phyloP scores from a whole-genome alignment of 2,113 vertebrate genomes.

The Nipponia nippon region DNA sequence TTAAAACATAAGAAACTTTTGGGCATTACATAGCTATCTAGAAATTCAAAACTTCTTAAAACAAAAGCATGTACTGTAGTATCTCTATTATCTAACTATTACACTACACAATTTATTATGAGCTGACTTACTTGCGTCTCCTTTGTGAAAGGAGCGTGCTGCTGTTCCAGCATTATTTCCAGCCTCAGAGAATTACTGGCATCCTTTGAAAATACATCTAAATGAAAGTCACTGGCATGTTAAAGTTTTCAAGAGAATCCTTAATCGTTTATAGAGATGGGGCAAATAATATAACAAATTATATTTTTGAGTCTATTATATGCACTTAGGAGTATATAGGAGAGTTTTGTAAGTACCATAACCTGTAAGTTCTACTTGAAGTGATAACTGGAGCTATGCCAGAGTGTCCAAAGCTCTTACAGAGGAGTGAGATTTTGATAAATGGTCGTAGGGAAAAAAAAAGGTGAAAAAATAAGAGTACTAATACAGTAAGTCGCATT shows the following conservation, averaged over 20 bases:
- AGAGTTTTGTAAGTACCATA: not conserved
- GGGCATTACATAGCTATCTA: constrained; percentile 1
- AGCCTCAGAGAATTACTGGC: not conserved
- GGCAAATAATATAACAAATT: not conserved
- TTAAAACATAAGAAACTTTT: constrained; percentile 10
- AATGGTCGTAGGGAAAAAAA: not conserved
- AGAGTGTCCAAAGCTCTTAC: not conserved
- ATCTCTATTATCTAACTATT: not conserved
- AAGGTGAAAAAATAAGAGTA: not conserved
- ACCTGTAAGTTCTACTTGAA: not conserved
- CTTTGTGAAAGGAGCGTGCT: not conserved
- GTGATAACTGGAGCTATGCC: not conserved
- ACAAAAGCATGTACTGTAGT: not conserved
- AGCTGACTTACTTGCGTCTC: not conserved
- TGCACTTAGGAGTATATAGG: not conserved
- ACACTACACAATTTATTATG: not conserved
- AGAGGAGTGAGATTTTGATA: not conserved
- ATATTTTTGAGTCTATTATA: not conserved
- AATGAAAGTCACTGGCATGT: not conserved
- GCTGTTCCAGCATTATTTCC: not conserved
- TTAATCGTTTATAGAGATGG: not conserved
- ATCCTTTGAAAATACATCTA: not conserved
- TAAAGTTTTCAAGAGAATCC: not conserved
- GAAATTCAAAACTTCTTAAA: constrained; percentile 50
- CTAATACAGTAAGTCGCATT: not conserved